Conservation (phyloP, 2,797 vertebrate species). For the Molothrus ater region DNA sequence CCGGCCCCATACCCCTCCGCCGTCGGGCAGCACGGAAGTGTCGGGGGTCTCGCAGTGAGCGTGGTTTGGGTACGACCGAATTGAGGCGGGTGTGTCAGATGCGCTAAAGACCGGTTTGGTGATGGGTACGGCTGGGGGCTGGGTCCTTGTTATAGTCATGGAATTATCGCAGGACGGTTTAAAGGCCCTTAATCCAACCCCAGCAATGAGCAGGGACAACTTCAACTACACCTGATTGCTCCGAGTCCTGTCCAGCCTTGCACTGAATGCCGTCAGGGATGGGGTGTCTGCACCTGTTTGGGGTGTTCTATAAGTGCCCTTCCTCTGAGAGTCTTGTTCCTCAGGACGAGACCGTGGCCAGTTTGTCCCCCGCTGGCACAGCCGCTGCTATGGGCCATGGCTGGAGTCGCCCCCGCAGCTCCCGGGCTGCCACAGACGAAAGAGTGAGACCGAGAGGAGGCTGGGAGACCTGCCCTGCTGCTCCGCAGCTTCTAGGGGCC, state of each 20-base stretch:
- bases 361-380: not conserved
- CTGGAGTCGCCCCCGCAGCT: not conserved
- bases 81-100: constrained; percentile 37
- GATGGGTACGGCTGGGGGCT: not conserved
- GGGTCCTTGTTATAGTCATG: not conserved
- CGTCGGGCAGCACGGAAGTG: constrained; percentile 9
- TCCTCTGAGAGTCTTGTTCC: not conserved
- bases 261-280: not conserved
- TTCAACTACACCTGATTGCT: not conserved
- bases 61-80: constrained; percentile 35
- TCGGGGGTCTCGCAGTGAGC: constrained; percentile 11
- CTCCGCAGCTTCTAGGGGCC: not conserved
- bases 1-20: not conserved
- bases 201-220: not conserved
- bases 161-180: not conserved
- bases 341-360: not conserved
- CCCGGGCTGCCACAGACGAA: not conserved
- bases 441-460: not conserved
- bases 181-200: not conserved
- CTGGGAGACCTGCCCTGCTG: not conserved
- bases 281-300: not conserved
- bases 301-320: not conserved
- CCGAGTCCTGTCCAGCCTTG: not conserved
- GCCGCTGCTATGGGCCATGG: not conserved
- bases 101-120: constrained; percentile 22